phyloP scores from a whole-genome alignment of 2,113 vertebrate genomes.

The Bujurquina vittata region DNA sequence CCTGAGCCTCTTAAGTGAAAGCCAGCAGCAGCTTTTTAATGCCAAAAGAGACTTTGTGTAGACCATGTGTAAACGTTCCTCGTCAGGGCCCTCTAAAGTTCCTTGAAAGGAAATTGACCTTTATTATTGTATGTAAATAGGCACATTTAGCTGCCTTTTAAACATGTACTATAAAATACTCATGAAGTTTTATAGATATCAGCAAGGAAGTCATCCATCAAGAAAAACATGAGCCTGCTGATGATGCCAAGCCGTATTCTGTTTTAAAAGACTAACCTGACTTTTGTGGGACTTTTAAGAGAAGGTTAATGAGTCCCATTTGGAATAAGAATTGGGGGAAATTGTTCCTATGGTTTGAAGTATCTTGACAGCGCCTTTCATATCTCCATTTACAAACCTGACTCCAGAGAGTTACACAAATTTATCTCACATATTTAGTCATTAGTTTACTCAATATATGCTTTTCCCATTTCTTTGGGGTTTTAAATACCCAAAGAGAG shows the following conservation, averaged over 20 bases:
- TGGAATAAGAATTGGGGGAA: too few relatives aligned
- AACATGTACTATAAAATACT: neutral
- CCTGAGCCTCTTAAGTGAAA: too few relatives aligned
- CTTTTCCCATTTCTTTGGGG: neutral
- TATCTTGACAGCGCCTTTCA: neutral
- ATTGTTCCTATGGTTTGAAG: neutral
- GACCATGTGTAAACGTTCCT: too few relatives aligned
- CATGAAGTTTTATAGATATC: too few relatives aligned
- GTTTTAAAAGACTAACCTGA: neutral
- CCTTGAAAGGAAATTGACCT: too few relatives aligned
- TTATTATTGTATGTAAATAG: too few relatives aligned
- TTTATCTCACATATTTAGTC: neutral
- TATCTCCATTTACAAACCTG: neutral
- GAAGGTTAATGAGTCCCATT: neutral
- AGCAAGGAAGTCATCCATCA: neutral
- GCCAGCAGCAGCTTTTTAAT: too few relatives aligned
- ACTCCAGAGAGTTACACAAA: neutral
- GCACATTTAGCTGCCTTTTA: neutral
- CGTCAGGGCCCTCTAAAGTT: too few relatives aligned
- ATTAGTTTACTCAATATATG: neutral
- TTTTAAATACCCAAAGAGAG: neutral
- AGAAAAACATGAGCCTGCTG: neutral
- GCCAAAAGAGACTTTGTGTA: too few relatives aligned
- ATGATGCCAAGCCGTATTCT: neutral
- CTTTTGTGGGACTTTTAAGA: neutral